A percentile compares a stretch with the other conserved stretches of the same genome.
These are phyloP conservation scores for Erethizon dorsatum DNA, from an alignment of 2,797 vertebrate genomes.

Conservation along the genomic window DNA sequence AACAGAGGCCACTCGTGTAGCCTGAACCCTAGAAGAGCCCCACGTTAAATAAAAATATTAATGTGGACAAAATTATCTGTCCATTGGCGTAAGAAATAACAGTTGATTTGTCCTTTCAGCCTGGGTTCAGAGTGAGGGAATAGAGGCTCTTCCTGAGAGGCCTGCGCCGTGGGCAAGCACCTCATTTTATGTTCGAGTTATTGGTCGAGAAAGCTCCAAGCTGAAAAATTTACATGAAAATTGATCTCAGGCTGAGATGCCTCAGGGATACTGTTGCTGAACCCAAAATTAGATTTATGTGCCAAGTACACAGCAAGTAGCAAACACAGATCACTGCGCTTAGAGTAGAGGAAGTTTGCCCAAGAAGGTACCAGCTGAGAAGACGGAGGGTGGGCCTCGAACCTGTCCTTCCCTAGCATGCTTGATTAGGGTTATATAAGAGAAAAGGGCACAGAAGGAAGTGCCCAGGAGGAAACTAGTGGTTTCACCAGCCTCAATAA, in stretches of 20 bases:
- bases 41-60: not conserved
- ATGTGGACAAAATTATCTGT: not conserved
- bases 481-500: not conserved
- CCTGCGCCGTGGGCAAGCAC: not conserved
- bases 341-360: not conserved
- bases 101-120: not conserved
- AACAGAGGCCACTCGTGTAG: not conserved
- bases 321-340: not conserved
- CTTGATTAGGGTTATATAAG: not conserved
- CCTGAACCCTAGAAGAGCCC: not conserved
- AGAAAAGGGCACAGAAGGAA: too few species aligned
- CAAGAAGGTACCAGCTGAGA: not conserved
- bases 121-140: not conserved
- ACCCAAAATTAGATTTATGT: not conserved
- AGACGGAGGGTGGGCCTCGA: too few species aligned
- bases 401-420: not conserved
- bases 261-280: not conserved
- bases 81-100: not conserved
- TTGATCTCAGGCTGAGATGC: constrained; percentile 10
- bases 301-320: not conserved
- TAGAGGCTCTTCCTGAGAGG: not conserved
- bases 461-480: not conserved
- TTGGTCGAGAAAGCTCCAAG: not conserved
- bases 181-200: constrained; percentile 20
- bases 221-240: constrained; percentile 23